These are phyloP conservation scores for Zophobas morio DNA, from an alignment of 1,140 invertebrate genomes.

Conservation along the genomic window DNA sequence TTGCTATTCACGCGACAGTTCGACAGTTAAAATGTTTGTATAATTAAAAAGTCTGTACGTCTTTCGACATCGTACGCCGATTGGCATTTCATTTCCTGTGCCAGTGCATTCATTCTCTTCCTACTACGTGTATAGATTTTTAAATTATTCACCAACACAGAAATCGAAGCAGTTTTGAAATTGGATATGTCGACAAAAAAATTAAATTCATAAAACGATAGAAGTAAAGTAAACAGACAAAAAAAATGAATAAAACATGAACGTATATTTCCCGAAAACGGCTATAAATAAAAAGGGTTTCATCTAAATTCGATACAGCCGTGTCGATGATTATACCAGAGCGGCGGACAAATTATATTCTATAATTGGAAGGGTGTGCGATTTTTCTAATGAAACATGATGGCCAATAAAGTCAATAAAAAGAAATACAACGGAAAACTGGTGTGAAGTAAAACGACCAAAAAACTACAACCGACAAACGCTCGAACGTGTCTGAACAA, in stretches of 20 bases:
- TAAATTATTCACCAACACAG: not conserved
- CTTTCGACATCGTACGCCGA: not conserved
- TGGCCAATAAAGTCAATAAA: not conserved
- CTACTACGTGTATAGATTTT: not conserved
- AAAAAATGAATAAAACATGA: not conserved
- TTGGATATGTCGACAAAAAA: not conserved
- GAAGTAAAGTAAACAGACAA: not conserved
- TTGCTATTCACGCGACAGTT: no score
- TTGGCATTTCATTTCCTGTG: not conserved
- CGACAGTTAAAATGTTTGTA: no score
- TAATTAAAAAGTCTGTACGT: no score
- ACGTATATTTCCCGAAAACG: not conserved
- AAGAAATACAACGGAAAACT: not conserved
- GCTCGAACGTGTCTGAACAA: slow-evolving; percentile 32
- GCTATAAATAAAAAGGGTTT: not conserved
- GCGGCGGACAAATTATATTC: no score
- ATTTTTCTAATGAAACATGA: no score
- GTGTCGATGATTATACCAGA: not conserved
- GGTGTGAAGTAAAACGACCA: slow-evolving; percentile 2
- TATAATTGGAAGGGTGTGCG: no score
- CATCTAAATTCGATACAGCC: not conserved
- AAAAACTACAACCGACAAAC: slow-evolving; percentile 24
- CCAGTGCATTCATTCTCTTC: not conserved
- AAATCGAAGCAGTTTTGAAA: not conserved
- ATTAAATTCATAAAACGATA: slow-evolving; percentile 3